Evolutionary conservation across 2,888 invertebrate genomes (phyloP).

Genomic region (Pyralis farinalis): DNA sequence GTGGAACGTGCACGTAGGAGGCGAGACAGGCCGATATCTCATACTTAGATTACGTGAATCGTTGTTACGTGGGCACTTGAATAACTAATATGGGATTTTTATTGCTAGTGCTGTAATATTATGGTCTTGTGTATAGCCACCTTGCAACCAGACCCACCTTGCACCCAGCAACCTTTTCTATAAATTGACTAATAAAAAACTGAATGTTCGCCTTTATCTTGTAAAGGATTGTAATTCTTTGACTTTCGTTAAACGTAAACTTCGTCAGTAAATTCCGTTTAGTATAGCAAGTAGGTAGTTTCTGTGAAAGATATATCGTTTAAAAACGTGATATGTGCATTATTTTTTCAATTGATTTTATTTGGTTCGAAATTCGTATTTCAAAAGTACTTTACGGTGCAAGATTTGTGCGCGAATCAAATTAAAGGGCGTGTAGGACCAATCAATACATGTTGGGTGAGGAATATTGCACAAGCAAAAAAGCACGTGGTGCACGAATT

Average conservation of each 20-base stretch:
- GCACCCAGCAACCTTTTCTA: no score
- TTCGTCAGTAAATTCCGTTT: no score
- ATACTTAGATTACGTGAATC: slow-evolving; percentile 32
- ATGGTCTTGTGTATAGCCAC: no score
- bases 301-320: slow-evolving; percentile 9
- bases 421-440: slow-evolving; percentile 25
- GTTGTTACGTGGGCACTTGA: slow-evolving; percentile 35
- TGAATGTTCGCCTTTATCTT: no score
- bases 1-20: slow-evolving; percentile 37
- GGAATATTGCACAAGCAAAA: slow-evolving; percentile 71
- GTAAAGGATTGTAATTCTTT: no score
- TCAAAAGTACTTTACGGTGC: background rate
- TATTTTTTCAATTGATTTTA: background rate
- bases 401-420: slow-evolving; percentile 10
- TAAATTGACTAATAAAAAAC: no score
- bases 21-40: slow-evolving; percentile 32
- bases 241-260: no score
- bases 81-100: slow-evolving; percentile 30
- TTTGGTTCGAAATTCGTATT: background rate
- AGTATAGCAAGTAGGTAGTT: no score
- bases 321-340: background rate
- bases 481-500: slow-evolving; percentile 70
- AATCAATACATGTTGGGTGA: slow-evolving; percentile 50
- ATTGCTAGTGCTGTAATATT: slow-evolving; percentile 25
- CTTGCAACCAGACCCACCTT: no score